Base-by-base conservation (phyloP, 2,888 invertebrate species). In the Troides oblongomaculatus region DNA sequence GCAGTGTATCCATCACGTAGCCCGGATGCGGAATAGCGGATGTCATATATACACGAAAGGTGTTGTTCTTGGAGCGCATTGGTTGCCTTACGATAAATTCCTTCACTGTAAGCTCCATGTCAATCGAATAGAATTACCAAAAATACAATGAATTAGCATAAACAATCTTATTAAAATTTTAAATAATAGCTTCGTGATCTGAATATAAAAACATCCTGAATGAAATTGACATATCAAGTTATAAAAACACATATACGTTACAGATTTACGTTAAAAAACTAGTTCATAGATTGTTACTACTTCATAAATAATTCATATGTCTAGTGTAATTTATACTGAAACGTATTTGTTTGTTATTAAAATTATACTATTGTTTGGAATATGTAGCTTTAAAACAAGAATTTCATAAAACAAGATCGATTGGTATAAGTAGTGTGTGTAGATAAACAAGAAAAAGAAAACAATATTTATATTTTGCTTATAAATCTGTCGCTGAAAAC, bases 261-360 rank as follows among this genome's bases (percentile, higher is more conserved):
- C 50, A 53, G 53, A 61, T 39, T 61, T 10, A 61, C 21, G 61
- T 12, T 39, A 21, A 61, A 18, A 61, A 61, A 39, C 61, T 61
- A 39, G 61, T 61, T 61, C 14, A 39, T 39, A 53, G 5, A 53
- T 46, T 36, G n/a, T n/a, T 43, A 39, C 61, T 17, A 61, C 12
- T 21, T 39, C 39, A 39, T 61, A 0, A 61, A 39, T 36, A 43
- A 23, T 64, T n/a, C 53, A 53, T 53, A n/a, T 53, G 53, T 53
- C 46, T 46, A 8, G 53, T 53, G n/a, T n/a, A n/a, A 1, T 53
- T n/a, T 53, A n/a, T 53, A 53, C 53, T 53, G 18, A 53, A 53
- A 53, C 53, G 0, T n/a, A n/a, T 53, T 53, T 53, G 18, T n/a
- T 53, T 53, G 1, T n/a, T 53, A n/a, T 18, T 53, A 6, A 18